Evolutionary conservation across 2,113 vertebrate species (phyloP).

Genomic region (Nasalis larvatus): DNA sequence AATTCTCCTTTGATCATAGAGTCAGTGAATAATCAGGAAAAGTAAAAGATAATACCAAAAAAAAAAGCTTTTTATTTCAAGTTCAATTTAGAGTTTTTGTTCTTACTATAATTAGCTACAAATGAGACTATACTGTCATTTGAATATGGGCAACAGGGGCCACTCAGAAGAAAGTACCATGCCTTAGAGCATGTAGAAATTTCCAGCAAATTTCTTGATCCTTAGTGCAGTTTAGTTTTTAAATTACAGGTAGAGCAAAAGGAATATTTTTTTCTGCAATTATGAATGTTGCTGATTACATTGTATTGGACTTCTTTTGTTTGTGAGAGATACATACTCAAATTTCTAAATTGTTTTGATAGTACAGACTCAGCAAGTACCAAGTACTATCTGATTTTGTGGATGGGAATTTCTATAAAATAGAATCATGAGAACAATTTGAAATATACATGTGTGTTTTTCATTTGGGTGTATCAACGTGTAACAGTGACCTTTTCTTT

Average conservation of each 20-base stretch:
- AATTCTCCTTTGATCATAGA: background rate
- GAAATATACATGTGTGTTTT: background rate
- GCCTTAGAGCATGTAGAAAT: background rate
- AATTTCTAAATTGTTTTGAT: conserved; percentile 2
- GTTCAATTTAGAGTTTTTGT: background rate
- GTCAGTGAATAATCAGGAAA: background rate
- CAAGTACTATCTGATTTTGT: conserved; percentile 24
- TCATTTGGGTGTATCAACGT: background rate
- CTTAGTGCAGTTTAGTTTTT: background rate
- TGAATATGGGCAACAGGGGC: background rate
- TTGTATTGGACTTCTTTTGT: background rate
- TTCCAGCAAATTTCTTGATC: background rate
- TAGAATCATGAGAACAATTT: background rate
- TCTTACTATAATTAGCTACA: background rate
- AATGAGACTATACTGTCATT: background rate
- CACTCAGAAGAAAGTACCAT: background rate
- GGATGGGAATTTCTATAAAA: background rate
- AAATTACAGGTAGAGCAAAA: conserved; percentile 15
- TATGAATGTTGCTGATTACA: background rate
- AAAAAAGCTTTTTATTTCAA: background rate
- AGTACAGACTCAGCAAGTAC: background rate
- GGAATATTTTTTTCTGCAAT: background rate
- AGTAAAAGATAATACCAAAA: background rate
- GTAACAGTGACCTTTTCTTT: conserved; percentile 53
- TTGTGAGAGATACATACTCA: background rate